These are phyloP conservation scores for Dasyprocta punctata DNA, from an alignment of 2,113 vertebrate genomes.

Conservation along the genomic window DNA sequence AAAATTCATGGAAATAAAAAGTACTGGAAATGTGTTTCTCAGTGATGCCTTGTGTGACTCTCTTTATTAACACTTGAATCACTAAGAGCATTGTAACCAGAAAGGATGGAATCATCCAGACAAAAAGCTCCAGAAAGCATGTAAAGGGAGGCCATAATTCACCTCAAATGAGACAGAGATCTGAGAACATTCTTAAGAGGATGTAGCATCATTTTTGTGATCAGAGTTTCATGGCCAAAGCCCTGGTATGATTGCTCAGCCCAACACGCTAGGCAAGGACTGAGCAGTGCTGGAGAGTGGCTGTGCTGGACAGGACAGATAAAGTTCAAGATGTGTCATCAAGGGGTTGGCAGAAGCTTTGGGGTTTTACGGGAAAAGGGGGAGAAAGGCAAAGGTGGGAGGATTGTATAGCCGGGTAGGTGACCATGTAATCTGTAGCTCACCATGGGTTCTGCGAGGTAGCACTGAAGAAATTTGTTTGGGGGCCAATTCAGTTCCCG, in stretches of 20 bases:
- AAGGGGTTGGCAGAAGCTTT: neutral
- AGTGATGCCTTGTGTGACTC: neutral
- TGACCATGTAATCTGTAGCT: neutral
- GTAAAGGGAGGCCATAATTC: too few relatives aligned
- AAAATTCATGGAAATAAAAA: neutral
- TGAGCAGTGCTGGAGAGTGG: neutral
- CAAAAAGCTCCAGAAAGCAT: neutral
- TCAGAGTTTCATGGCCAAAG: neutral
- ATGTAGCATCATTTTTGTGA: neutral
- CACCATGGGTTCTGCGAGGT: neutral
- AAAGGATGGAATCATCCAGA: too few relatives aligned
- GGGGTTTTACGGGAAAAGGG: neutral
- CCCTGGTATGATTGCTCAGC: neutral
- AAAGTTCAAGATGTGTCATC: neutral
- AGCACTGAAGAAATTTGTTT: neutral
- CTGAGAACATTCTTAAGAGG: too few relatives aligned
- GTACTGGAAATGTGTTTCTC: neutral
- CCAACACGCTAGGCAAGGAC: neutral
- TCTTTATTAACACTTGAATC: neutral
- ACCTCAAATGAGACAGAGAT: neutral
- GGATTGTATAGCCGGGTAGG: neutral
- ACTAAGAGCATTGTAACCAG: too few relatives aligned
- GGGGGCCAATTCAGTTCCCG: neutral
- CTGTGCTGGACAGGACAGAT: neutral
- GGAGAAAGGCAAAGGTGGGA: neutral